Evolutionary conservation across 2,113 vertebrate genomes (phyloP).

Genomic region (Puntigrus tetrazona): DNA sequence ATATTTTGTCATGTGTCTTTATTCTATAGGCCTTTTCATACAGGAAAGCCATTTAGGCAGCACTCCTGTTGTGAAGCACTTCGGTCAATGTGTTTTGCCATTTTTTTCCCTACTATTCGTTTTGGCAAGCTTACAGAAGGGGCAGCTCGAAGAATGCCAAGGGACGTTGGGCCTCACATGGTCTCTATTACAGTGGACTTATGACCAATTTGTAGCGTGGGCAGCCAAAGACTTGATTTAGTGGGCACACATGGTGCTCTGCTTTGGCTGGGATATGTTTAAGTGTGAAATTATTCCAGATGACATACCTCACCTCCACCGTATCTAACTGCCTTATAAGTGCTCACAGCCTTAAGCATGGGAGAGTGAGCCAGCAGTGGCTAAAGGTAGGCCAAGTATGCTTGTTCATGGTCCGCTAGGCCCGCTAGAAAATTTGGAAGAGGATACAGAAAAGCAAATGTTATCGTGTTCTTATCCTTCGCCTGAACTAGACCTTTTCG

Average conservation of each 20-base stretch:
- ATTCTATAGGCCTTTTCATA: neutral
- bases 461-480: slow-evolving; percentile 27
- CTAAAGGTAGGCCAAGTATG: neutral
- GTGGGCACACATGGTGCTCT: slow-evolving; percentile 50
- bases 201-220: slow-evolving; percentile 60
- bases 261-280: slow-evolving; percentile 50
- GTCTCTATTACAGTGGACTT: slow-evolving; percentile 60
- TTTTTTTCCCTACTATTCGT: neutral
- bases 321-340: slow-evolving; percentile 55
- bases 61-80: slow-evolving; percentile 28
- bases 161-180: slow-evolving; percentile 52
- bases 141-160: slow-evolving; percentile 27
- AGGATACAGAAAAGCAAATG: slow-evolving; percentile 42
- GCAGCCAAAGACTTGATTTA: slow-evolving; percentile 55
- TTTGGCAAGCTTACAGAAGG: slow-evolving; percentile 37
- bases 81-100: slow-evolving; percentile 13
- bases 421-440: slow-evolving; percentile 33
- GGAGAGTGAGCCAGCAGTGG: slow-evolving; percentile 9
- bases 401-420: slow-evolving; percentile 22
- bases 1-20: neutral
- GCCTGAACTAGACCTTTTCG: slow-evolving; percentile 36
- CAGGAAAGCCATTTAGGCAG: slow-evolving; percentile 17
- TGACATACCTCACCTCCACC: slow-evolving; percentile 57
- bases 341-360: slow-evolving; percentile 47
- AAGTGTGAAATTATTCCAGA: slow-evolving; percentile 66